Conservation (phyloP, 2,888 invertebrate genomes). For the Tuberolachnus salignus region DNA sequence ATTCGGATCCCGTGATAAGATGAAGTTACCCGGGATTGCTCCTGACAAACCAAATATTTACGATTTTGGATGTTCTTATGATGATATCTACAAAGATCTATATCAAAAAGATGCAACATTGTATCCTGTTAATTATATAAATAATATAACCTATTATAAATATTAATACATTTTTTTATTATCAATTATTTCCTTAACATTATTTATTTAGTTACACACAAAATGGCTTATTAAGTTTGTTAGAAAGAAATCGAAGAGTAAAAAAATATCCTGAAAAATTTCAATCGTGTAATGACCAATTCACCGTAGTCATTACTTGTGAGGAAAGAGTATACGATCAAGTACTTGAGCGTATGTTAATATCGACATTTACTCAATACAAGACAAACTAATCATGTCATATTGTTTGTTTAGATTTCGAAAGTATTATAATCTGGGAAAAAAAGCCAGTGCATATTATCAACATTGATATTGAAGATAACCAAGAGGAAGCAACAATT, state of each 20-base stretch:
- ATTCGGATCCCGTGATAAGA: conserved; percentile 92
- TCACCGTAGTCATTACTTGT: conserved; percentile 95
- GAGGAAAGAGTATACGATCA: conserved; percentile 99
- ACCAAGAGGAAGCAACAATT: conserved; percentile 98
- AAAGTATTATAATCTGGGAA: conserved; percentile 65
- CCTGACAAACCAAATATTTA: conserved; percentile 95
- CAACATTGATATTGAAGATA: conserved; percentile 98
- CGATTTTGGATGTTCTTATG: conserved; percentile 94
- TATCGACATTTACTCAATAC: background rate
- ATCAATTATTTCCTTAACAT: conserved; percentile 46
- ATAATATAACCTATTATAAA: too few species aligned
- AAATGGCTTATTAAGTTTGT: conserved; percentile 96
- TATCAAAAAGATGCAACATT: conserved; percentile 86
- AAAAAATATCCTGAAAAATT: conserved; percentile 94
- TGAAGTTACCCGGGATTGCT: conserved; percentile 94
- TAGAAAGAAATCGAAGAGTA: conserved; percentile 95
- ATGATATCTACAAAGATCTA: conserved; percentile 93
- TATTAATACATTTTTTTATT: too few species aligned
- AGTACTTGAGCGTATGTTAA: conserved; percentile 82
- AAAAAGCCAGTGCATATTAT: conserved; percentile 94
- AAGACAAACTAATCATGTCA: background rate
- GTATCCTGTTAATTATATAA: conserved; percentile 69
- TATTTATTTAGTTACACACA: conserved; percentile 79
- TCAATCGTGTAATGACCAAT: conserved; percentile 84
- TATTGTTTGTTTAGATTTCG: conserved; percentile 54